Evolutionary conservation across 2,888 invertebrate genomes (phyloP).

Genomic region (Sacculina carcini): DNA sequence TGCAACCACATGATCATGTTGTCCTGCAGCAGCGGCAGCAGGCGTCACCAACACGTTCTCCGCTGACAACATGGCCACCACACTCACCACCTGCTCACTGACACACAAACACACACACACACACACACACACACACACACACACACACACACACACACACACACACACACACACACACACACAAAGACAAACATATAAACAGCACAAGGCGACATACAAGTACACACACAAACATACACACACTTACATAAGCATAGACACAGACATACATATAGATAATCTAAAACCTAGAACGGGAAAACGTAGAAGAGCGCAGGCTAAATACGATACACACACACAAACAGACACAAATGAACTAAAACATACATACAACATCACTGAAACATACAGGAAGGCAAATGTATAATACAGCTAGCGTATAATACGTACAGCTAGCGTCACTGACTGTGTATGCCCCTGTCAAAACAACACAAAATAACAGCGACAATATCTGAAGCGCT

Average conservation of each 20-base stretch:
- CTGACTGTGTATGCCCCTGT: not conserved
- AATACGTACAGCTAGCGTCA: not conserved
- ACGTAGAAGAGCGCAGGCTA: no score
- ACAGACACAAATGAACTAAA: no score
- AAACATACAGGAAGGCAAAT: not conserved
- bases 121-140: not conserved
- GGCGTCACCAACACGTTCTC: conserved; percentile 59
- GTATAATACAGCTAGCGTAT: not conserved
- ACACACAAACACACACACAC: conserved; percentile 13
- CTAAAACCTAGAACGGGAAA: no score
- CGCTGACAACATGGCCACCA: conserved; percentile 63
- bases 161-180: not conserved
- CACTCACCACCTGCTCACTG: conserved; percentile 41
- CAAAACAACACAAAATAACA: not conserved
- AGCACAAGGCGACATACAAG: no score
- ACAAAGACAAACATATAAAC: no score
- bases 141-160: not conserved
- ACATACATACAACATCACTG: no score
- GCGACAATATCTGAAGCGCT: no score
- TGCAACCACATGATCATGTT: no score
- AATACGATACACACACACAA: no score
- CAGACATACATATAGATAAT: no score
- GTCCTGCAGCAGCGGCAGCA: conserved; percentile 43
- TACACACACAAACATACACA: no score
- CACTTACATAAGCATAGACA: no score